A percentile compares a stretch with the other conserved stretches of the same genome.
Conservation (phyloP, 2,888 invertebrate genomes). For the Apotomis betuletana region DNA sequence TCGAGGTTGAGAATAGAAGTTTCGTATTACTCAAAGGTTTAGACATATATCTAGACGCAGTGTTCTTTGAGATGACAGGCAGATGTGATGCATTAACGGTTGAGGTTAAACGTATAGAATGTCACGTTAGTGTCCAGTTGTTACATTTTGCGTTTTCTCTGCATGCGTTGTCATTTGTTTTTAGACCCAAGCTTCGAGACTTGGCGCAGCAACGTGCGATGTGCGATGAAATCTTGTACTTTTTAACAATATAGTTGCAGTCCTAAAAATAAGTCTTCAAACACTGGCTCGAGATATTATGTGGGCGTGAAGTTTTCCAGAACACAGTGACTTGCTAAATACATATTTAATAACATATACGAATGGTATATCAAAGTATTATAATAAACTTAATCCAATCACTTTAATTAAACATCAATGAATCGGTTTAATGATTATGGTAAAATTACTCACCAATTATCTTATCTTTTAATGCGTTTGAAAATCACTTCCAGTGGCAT, state of each 20-base stretch:
- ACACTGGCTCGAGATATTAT: not conserved
- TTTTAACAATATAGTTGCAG: slow-evolving; percentile 17
- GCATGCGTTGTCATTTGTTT: slow-evolving; percentile 26
- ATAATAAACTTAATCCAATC: not conserved
- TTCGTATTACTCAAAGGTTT: too few relatives aligned
- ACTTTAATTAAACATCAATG: not conserved
- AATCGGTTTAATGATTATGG: not conserved
- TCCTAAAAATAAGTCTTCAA: not conserved
- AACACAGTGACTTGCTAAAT: not conserved
- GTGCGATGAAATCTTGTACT: slow-evolving; percentile 8
- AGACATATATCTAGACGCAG: not conserved
- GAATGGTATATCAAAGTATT: not conserved
- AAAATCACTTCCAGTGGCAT: not conserved
- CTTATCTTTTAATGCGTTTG: too few relatives aligned
- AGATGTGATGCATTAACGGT: slow-evolving; percentile 21
- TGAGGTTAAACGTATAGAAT: slow-evolving; percentile 30
- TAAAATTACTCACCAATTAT: too few relatives aligned
- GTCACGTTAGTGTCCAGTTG: slow-evolving; percentile 2
- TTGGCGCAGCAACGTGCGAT: slow-evolving; percentile 5
- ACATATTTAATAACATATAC: not conserved
- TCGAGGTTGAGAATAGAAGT: too few relatives aligned
- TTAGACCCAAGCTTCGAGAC: slow-evolving; percentile 10
- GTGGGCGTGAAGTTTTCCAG: not conserved
- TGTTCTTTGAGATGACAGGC: slow-evolving; percentile 17
- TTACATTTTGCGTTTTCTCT: slow-evolving; percentile 1